These are phyloP conservation scores for Labrus mixtus DNA, from an alignment of 2,113 vertebrate species.

Conservation along the genomic window DNA sequence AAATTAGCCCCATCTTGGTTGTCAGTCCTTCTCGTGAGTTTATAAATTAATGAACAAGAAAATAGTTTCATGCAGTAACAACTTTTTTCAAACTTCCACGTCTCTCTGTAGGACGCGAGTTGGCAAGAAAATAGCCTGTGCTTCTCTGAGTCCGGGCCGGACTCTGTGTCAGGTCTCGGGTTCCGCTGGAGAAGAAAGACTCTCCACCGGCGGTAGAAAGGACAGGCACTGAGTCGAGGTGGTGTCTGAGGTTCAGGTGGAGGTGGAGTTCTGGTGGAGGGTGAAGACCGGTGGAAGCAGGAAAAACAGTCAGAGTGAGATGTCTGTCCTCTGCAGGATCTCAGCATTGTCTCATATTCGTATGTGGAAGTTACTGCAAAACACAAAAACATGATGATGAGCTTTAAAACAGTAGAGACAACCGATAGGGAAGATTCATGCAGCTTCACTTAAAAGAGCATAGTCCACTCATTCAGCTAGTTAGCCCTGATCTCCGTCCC, in stretches of 20 bases:
- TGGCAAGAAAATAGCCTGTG: conserved; percentile 38
- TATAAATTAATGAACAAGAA: conserved; percentile 8
- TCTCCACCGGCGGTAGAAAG: conserved; percentile 28
- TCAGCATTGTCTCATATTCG: conserved; percentile 88
- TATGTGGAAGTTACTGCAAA: conserved; percentile 94
- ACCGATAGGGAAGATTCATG: not conserved
- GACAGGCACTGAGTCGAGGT: conserved; percentile 75
- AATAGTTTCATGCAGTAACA: conserved; percentile 45
- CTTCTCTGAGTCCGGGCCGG: conserved; percentile 52
- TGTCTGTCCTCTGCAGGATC: conserved; percentile 5
- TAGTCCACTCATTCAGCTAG: too few relatives aligned
- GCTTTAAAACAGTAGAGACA: not conserved
- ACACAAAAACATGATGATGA: not conserved
- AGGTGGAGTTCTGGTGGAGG: conserved; percentile 13
- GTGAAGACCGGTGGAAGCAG: conserved; percentile 8
- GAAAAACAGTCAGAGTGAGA: not conserved
- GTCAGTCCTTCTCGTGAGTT: not conserved
- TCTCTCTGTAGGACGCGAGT: not conserved
- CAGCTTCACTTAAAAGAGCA: too few relatives aligned
- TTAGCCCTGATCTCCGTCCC: too few relatives aligned
- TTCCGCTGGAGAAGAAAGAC: conserved; percentile 24
- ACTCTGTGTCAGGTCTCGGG: conserved; percentile 20
- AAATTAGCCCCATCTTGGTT: conserved; percentile 11
- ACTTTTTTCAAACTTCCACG: conserved; percentile 8
- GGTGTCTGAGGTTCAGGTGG: conserved; percentile 34